A percentile compares a stretch with the other conserved stretches of the same genome.
Evolutionary conservation across 2,797 vertebrate genomes (phyloP).

Genomic region (Acipenser transmontanus): DNA sequence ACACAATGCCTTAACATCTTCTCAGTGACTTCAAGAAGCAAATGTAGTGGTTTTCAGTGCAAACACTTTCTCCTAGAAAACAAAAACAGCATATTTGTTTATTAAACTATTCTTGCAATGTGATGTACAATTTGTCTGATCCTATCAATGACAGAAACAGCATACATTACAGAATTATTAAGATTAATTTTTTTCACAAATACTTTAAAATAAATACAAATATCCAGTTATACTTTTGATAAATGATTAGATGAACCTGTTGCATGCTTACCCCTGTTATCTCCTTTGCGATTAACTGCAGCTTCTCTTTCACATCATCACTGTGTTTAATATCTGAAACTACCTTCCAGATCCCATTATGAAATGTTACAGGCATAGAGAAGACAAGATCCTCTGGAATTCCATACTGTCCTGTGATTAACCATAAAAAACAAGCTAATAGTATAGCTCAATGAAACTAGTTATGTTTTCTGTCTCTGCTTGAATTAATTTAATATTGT

Average conservation of each 20-base stretch:
- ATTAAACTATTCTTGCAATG: too few relatives aligned
- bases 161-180: too few relatives aligned
- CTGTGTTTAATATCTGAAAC: slow-evolving; percentile 46
- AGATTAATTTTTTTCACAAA: too few relatives aligned
- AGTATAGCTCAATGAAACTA: neutral
- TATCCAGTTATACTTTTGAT: too few relatives aligned
- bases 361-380: slow-evolving; percentile 77
- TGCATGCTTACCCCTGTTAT: slow-evolving; percentile 58
- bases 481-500: neutral
- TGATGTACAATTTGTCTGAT: too few relatives aligned
- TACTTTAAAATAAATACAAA: too few relatives aligned
- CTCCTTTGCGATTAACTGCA: slow-evolving; percentile 52
- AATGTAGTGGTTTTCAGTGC: slow-evolving; percentile 1
- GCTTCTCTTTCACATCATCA: slow-evolving; percentile 44
- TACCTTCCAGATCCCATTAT: slow-evolving; percentile 61
- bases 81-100: neutral
- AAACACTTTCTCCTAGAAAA: slow-evolving; percentile 18
- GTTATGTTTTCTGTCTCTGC: too few relatives aligned
- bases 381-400: slow-evolving; percentile 70
- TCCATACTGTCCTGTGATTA: slow-evolving; percentile 58
- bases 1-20: too few relatives aligned
- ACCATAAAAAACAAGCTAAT: neutral
- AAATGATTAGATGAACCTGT: neutral
- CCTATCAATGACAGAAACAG: too few relatives aligned
- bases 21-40: slow-evolving; percentile 21